phyloP scores from a whole-genome alignment of 1,140 invertebrate species.

The Tetragonula clypearis region DNA sequence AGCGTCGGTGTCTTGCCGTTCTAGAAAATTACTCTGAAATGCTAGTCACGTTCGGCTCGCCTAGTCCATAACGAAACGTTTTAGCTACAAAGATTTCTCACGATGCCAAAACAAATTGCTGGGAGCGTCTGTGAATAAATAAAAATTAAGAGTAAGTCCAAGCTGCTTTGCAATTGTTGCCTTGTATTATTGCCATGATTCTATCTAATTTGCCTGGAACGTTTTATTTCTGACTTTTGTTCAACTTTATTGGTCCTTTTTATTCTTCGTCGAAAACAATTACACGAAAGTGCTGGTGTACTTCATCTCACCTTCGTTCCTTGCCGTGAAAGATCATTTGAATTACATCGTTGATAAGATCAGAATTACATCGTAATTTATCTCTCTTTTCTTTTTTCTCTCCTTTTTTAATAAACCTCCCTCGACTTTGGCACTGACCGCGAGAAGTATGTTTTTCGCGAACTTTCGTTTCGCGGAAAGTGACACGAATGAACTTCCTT shows the following conservation, averaged over 20 bases:
- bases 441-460: neutral
- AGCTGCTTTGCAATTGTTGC: neutral
- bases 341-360: neutral
- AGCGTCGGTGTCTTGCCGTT: neutral
- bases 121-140: conserved; percentile 17
- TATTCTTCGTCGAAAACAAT: conserved; percentile 31
- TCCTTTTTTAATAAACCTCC: neutral
- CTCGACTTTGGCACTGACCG: conserved; percentile 1
- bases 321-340: neutral
- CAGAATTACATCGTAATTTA: neutral
- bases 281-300: neutral
- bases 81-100: conserved; percentile 23
- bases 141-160: conserved; percentile 13
- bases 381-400: too few relatives aligned
- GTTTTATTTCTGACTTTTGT: neutral
- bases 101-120: conserved; percentile 1
- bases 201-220: neutral
- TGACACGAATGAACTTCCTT: conserved; percentile 7
- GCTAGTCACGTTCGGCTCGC: conserved; percentile 23
- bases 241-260: neutral
- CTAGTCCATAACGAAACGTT: conserved; percentile 30
- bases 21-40: neutral
- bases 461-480: conserved; percentile 16
- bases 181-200: neutral
- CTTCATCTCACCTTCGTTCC: neutral